Percentiles rank a stretch among this genome's conserved stretches.
Evolutionary conservation across 1,140 invertebrate genomes (phyloP).

Genomic region (Whitmania pigra): DNA sequence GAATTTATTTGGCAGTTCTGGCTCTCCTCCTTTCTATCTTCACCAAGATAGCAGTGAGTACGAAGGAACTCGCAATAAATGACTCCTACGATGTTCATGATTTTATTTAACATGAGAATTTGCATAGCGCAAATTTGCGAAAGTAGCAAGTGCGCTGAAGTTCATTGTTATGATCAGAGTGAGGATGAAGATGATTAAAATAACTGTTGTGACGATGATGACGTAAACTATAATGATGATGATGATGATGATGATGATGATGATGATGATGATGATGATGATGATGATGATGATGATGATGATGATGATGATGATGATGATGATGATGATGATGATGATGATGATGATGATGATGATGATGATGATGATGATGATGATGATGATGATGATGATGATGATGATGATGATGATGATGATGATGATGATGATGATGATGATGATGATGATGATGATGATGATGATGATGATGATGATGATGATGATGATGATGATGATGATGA

Average conservation of each 20-base stretch:
- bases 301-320: not conserved
- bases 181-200: constrained; percentile 11
- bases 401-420: constrained; percentile 15
- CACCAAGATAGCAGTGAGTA: constrained; percentile 52
- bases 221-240: not conserved
- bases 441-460: not conserved
- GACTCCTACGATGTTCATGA: not conserved
- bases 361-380: not conserved
- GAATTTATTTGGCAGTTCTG: constrained; percentile 48
- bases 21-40: constrained; percentile 51
- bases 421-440: not conserved
- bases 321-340: constrained; percentile 15
- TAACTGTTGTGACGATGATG: not conserved
- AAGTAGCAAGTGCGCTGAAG: no score
- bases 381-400: not conserved
- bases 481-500: constrained; percentile 16
- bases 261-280: constrained; percentile 8
- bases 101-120: not conserved
- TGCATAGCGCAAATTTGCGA: no score
- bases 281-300: not conserved
- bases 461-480: not conserved
- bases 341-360: not conserved
- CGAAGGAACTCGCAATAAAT: not conserved
- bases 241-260: constrained; percentile 5
- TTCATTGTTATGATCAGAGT: not conserved